Percentiles rank a stretch among this genome's conserved stretches.
Evolutionary conservation across 1,140 invertebrate genomes (phyloP).

Genomic region (Delia radicum): DNA sequence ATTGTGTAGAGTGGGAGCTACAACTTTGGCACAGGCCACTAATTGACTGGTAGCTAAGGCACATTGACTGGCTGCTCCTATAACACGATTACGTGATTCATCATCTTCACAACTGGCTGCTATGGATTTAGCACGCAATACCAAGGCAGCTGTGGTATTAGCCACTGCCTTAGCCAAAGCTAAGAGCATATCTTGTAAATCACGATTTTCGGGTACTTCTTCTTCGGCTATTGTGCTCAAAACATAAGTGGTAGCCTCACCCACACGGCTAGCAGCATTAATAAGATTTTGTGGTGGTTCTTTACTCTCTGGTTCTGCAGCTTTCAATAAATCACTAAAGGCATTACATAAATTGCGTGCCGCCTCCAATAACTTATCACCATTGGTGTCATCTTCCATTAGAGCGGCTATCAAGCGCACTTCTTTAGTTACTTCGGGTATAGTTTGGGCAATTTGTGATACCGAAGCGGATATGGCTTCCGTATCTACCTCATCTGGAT

Average conservation of each 20-base stretch:
- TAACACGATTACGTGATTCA: slow-evolving; percentile 82
- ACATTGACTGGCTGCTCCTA: slow-evolving; percentile 92
- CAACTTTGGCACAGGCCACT: slow-evolving; percentile 96
- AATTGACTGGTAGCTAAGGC: slow-evolving; percentile 96
- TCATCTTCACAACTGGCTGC: slow-evolving; percentile 82
- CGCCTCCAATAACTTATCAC: slow-evolving; percentile 87
- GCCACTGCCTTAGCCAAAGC: slow-evolving; percentile 93
- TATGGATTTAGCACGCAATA: slow-evolving; percentile 91
- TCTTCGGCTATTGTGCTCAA: slow-evolving; percentile 94
- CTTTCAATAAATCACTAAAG: slow-evolving; percentile 91
- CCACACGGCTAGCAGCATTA: slow-evolving; percentile 91
- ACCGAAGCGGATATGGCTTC: slow-evolving; percentile 96
- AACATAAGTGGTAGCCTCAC: slow-evolving; percentile 92
- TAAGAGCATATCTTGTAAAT: slow-evolving; percentile 81
- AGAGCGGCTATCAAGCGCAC: slow-evolving; percentile 94
- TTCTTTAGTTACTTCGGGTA: slow-evolving; percentile 93
- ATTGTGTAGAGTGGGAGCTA: slow-evolving; percentile 81
- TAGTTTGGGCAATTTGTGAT: slow-evolving; percentile 92
- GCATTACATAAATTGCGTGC: slow-evolving; percentile 88
- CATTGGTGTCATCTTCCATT: slow-evolving; percentile 80
- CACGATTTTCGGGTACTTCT: slow-evolving; percentile 76
- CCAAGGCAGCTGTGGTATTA: slow-evolving; percentile 92
- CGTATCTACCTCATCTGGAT: slow-evolving; percentile 81
- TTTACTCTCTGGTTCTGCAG: slow-evolving; percentile 90
- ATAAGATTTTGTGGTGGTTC: slow-evolving; percentile 91